Evolutionary conservation across 2,797 vertebrate species (phyloP).

Genomic region (Xenopus petersii): DNA sequence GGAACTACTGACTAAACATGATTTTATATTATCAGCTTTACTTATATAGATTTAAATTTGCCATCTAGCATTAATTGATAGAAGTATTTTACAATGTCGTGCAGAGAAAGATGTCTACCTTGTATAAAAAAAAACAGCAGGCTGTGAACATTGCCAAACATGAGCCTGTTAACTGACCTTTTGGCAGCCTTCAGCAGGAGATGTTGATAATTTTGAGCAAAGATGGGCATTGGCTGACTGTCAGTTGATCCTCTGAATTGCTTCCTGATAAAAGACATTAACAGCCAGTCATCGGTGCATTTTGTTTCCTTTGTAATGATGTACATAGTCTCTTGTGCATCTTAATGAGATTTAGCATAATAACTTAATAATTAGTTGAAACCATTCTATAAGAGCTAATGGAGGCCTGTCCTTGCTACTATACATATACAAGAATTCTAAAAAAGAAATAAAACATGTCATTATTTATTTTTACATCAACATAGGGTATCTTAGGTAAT

Average conservation of each 20-base stretch:
- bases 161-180: neutral
- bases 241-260: neutral
- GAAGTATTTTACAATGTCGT: neutral
- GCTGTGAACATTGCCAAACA: neutral
- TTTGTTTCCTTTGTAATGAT: constrained; percentile 26
- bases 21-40: too few species aligned
- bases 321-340: neutral
- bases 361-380: constrained; percentile 9
- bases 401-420: too few species aligned
- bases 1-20: too few species aligned
- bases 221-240: neutral
- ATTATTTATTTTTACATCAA: too few species aligned
- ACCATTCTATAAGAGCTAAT: neutral
- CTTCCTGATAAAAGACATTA: neutral
- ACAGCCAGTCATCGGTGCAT: neutral
- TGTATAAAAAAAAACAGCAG: neutral
- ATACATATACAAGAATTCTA: too few species aligned
- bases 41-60: too few species aligned
- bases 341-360: constrained; percentile 6
- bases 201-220: neutral
- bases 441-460: too few species aligned
- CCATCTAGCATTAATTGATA: too few species aligned
- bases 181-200: neutral
- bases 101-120: neutral
- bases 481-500: too few species aligned